A percentile compares a stretch with the other conserved stretches of the same genome.
These are phyloP conservation scores for Holacanthus passer DNA, from an alignment of 2,113 vertebrate species.

Conservation along the genomic window DNA sequence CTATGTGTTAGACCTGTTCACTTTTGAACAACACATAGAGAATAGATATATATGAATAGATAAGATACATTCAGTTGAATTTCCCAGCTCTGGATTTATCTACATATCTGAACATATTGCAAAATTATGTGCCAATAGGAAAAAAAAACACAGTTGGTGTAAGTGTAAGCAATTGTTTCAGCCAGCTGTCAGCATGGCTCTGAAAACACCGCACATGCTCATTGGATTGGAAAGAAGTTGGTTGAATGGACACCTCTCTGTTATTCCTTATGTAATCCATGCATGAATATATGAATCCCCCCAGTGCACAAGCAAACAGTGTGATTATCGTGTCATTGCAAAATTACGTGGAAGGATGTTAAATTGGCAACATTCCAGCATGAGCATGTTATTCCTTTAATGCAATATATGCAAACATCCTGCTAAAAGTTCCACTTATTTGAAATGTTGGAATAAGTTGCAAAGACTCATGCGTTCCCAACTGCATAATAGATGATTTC, in stretches of 20 bases:
- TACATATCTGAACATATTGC: constrained; percentile 13
- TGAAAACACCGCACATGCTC: constrained; percentile 19
- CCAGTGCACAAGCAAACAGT: not conserved
- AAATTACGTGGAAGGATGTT: constrained; percentile 15
- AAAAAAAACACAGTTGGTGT: constrained; percentile 19
- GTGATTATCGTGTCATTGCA: constrained; percentile 25
- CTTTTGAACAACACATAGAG: not conserved
- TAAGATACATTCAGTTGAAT: not conserved
- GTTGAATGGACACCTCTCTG: constrained; percentile 26
- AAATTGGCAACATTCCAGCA: not conserved
- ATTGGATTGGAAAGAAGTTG: constrained; percentile 24
- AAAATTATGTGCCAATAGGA: constrained; percentile 11
- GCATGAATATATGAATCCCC: constrained; percentile 28
- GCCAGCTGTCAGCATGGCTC: constrained; percentile 32
- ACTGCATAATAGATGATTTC: constrained; percentile 28
- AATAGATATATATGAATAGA: not conserved
- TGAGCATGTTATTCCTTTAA: constrained; percentile 1
- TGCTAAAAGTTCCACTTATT: constrained; percentile 9
- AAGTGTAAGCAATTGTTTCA: constrained; percentile 21
- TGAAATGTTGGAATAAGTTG: constrained; percentile 13
- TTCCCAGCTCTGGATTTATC: constrained; percentile 2
- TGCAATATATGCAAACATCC: not conserved
- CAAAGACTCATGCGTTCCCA: constrained; percentile 10
- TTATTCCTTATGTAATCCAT: constrained; percentile 40
- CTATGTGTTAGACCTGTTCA: not conserved